Evolutionary conservation across 2,113 vertebrate genomes (phyloP).

Genomic region (Ammodytes marinus): DNA sequence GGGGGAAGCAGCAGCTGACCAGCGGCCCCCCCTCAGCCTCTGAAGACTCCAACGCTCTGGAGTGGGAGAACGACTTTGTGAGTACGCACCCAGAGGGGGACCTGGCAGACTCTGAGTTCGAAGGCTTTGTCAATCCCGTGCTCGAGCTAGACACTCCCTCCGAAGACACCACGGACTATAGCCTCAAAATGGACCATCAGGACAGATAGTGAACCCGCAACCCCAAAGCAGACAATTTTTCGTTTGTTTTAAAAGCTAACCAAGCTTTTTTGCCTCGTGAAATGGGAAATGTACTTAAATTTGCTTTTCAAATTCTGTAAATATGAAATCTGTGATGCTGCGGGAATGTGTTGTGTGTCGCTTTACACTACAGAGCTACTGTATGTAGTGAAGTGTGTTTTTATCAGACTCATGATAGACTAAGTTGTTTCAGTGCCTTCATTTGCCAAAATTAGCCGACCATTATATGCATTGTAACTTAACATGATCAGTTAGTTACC

Average conservation of each 20-base stretch:
- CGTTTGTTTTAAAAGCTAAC: slow-evolving; percentile 48
- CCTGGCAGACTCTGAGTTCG: slow-evolving; percentile 90
- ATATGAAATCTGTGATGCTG: slow-evolving; percentile 47
- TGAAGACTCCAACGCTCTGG: slow-evolving; percentile 93
- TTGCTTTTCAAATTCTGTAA: slow-evolving; percentile 41
- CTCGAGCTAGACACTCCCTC: slow-evolving; percentile 90
- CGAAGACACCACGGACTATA: slow-evolving; percentile 67
- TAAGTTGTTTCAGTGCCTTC: slow-evolving; percentile 75
- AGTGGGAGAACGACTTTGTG: slow-evolving; percentile 99
- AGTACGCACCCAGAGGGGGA: slow-evolving; percentile 92
- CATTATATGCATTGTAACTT: slow-evolving; percentile 50
- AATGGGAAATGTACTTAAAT: slow-evolving; percentile 36
- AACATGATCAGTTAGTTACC: slow-evolving; percentile 13
- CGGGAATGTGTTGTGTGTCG: slow-evolving; percentile 19
- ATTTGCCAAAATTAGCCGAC: slow-evolving; percentile 58
- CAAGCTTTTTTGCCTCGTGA: slow-evolving; percentile 65
- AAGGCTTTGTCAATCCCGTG: slow-evolving; percentile 95
- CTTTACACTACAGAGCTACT: slow-evolving; percentile 10
- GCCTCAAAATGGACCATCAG: slow-evolving; percentile 77
- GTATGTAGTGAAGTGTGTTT: slow-evolving; percentile 30
- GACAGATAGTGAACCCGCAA: slow-evolving; percentile 84
- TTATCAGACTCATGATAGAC: slow-evolving; percentile 13
- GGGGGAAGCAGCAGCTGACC: slow-evolving; percentile 80
- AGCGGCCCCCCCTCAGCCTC: slow-evolving; percentile 93
- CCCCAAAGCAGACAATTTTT: slow-evolving; percentile 45